A percentile compares a stretch with the other conserved stretches of the same genome.
Evolutionary conservation across 1,140 invertebrate genomes (phyloP).

Genomic region (Atta colombica): DNA sequence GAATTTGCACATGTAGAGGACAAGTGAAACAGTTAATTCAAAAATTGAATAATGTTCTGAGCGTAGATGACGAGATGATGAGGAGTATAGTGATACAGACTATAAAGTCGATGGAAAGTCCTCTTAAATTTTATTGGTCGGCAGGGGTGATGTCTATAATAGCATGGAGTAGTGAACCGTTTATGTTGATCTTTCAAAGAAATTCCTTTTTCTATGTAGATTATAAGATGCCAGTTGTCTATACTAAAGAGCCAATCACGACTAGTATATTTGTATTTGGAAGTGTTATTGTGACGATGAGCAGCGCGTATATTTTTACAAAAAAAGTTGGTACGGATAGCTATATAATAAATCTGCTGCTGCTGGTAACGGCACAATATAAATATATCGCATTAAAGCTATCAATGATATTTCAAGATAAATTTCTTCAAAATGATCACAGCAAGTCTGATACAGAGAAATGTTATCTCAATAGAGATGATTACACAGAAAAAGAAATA

Average conservation of each 20-base stretch:
- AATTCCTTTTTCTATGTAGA: slow-evolving; percentile 1
- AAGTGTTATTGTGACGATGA: not conserved
- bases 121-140: slow-evolving; percentile 12
- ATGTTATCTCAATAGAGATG: not conserved
- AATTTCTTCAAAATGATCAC: not conserved
- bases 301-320: slow-evolving; percentile 9
- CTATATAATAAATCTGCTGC: slow-evolving; percentile 28
- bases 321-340: slow-evolving; percentile 27
- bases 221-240: slow-evolving; percentile 1
- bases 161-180: not conserved
- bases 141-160: not conserved
- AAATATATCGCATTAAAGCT: slow-evolving; percentile 26
- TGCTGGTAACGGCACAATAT: slow-evolving; percentile 33
- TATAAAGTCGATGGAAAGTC: slow-evolving; percentile 14
- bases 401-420: slow-evolving; percentile 11
- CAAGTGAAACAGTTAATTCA: slow-evolving; percentile 50
- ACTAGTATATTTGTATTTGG: not conserved
- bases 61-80: not conserved
- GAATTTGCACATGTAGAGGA: slow-evolving; percentile 31
- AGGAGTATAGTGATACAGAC: not conserved
- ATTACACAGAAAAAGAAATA: not conserved
- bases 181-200: not conserved
- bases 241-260: not conserved
- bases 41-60: slow-evolving; percentile 34
- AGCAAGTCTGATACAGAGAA: not conserved